phyloP scores from a whole-genome alignment of 2,113 vertebrate genomes.

The Zapus hudsonius region DNA sequence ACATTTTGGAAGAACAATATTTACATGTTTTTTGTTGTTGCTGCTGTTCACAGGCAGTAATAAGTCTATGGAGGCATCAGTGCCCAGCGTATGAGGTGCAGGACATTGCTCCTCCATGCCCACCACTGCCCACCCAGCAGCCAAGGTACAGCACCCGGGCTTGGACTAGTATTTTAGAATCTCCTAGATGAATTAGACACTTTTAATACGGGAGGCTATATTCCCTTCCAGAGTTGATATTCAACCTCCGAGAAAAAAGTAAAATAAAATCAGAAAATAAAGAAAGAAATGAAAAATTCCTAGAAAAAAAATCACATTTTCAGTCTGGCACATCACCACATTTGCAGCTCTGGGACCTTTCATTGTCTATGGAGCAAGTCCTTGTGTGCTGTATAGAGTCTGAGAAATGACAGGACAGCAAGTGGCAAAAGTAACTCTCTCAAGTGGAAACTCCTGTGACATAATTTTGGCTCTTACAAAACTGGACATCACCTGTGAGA shows the following conservation, averaged over 20 bases:
- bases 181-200: not conserved
- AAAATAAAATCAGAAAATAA: not conserved
- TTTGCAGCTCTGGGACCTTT: conserved; percentile 38
- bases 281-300: not conserved
- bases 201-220: conserved; percentile 41
- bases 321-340: conserved; percentile 8
- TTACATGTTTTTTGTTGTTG: not conserved
- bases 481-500: conserved; percentile 22
- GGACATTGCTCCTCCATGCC: not conserved
- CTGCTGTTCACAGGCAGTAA: not conserved
- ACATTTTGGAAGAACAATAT: conserved; percentile 47
- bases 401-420: conserved; percentile 38
- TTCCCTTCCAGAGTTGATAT: conserved; percentile 64
- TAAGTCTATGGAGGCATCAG: not conserved
- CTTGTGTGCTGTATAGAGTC: conserved; percentile 67
- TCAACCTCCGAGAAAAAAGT: conserved; percentile 41
- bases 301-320: conserved; percentile 8
- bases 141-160: not conserved
- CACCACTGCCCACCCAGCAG: not conserved
- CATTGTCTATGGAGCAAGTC: conserved; percentile 81
- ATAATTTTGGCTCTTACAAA: conserved; percentile 64
- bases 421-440: conserved; percentile 76
- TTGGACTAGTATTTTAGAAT: not conserved
- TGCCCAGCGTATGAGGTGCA: not conserved
- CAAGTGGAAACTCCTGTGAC: conserved; percentile 70